A percentile compares a stretch with the other conserved stretches of the same genome.
Evolutionary conservation across 2,888 invertebrate genomes (phyloP).

Genomic region (Hirtodrosophila trivittata): DNA sequence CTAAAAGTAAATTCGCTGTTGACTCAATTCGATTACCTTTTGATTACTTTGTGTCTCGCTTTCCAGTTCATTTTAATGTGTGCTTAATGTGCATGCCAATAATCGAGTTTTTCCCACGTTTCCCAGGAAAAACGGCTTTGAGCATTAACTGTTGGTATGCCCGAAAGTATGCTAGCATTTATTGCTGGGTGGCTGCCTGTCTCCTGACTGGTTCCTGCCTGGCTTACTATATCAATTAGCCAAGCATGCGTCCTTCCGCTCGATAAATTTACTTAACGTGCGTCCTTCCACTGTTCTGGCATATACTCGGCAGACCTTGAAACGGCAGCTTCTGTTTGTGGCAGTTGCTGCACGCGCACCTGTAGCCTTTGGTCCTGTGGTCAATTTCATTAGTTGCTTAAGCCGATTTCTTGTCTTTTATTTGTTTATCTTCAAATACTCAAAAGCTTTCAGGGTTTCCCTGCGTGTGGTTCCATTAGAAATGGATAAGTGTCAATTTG

Average conservation of each 20-base stretch:
- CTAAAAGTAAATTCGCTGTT: slow-evolving; percentile 27
- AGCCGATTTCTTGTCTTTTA: slow-evolving; percentile 14
- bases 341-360: slow-evolving; percentile 17
- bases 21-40: slow-evolving; percentile 46
- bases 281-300: slow-evolving; percentile 42
- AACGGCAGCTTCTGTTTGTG: slow-evolving; percentile 24
- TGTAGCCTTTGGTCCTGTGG: slow-evolving; percentile 17
- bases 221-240: slow-evolving; percentile 54
- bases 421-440: slow-evolving; percentile 37
- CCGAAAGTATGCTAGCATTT: slow-evolving; percentile 6
- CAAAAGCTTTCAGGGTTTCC: slow-evolving; percentile 30
- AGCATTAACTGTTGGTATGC: neutral
- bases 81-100: slow-evolving; percentile 36
- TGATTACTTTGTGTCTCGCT: slow-evolving; percentile 28
- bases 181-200: neutral
- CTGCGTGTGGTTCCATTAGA: slow-evolving; percentile 14
- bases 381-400: slow-evolving; percentile 2
- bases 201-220: too few species aligned
- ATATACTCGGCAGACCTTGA: slow-evolving; percentile 30
- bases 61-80: slow-evolving; percentile 36
- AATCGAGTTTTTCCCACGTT: slow-evolving; percentile 26
- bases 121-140: neutral
- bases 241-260: slow-evolving; percentile 50
- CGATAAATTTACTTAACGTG: slow-evolving; percentile 51
- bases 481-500: slow-evolving; percentile 57